Base-by-base conservation (phyloP, 2,888 invertebrate species). In the Pristionchus fissidentatus region DNA sequence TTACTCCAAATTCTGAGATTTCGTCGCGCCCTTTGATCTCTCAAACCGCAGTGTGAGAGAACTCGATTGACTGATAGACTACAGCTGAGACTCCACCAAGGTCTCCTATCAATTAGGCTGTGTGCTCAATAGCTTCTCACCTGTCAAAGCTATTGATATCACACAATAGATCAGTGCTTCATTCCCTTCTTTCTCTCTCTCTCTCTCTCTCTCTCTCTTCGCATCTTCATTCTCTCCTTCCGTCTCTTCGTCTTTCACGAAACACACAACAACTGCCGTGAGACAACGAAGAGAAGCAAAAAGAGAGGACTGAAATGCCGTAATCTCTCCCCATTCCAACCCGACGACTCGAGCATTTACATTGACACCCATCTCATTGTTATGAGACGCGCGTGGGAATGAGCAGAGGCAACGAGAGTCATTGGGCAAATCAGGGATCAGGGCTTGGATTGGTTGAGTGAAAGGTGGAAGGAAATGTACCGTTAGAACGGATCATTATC, bases 251-350 rank as follows among this genome's bases (percentile, higher is more conserved):
- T 49, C 10, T 49, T 77, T 77, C 75, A 38, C 79, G 79, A 79
- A 38, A 79, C 79, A 79, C 79, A 79, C 79, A 79, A 55, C 55
- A 55, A 57, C 79, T 57, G 57, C 57, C 79, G 79, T 57, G 57
- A 75, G 60, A 77, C 38, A 77, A 57, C 26, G 77, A 83, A 52
- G 52, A 60, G 49, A 70, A 70, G 41, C 52, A 75, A 70, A 35
- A 46, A 73, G 83, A 70, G 35, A n/a, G 49, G 26, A 77, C 22
- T 29, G 32, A 41, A 22, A 77, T 32, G 49, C 46, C 26, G 49
- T 41, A 70, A 38, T 70, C 29, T 32, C 41, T n/a, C 41, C 43
- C 38, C 41, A 70, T 8, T 10, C 26, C n/a, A n/a, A n/a, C n/a
- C n/a, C n/a, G n/a, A n/a, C n/a, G n/a, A n/a, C n/a, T n/a, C n/a